Evolutionary conservation across 30 jellyfish, hydroid and myxozoan genomes (phyloP).

Genomic region (Aurelia coerulea): DNA sequence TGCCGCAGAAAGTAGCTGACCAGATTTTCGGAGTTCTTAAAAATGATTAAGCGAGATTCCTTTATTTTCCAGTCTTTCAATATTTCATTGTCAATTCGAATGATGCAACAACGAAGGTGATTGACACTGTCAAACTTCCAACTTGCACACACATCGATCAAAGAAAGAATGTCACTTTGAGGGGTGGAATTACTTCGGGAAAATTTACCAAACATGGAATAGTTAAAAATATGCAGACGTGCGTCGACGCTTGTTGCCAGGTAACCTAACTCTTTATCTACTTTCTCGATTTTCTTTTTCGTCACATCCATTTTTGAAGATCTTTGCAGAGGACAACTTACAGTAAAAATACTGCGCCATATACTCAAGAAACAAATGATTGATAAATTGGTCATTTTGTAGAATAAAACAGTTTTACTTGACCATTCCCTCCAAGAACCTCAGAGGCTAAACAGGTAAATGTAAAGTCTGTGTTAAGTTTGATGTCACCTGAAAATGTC

Average conservation of each 20-base stretch:
- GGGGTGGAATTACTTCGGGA: slow-evolving; percentile 94
- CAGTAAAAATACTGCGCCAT: too few relatives aligned
- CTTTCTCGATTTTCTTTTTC: too few relatives aligned
- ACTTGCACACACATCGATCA: slow-evolving; percentile 94
- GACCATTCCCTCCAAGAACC: too few relatives aligned
- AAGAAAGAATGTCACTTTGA: slow-evolving; percentile 79
- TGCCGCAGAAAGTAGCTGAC: background rate
- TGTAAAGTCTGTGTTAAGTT: too few relatives aligned
- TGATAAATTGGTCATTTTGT: too few relatives aligned
- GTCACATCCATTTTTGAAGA: too few relatives aligned
- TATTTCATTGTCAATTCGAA: slow-evolving; percentile 89
- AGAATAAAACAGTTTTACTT: too few relatives aligned
- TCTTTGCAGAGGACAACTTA: too few relatives aligned
- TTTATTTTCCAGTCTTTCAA: slow-evolving; percentile 70
- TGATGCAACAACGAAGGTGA: slow-evolving; percentile 94
- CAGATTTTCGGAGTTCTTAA: background rate
- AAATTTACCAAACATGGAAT: slow-evolving; percentile 92
- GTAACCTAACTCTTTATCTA: slow-evolving; percentile 12
- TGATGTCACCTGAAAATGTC: too few relatives aligned
- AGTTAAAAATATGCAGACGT: slow-evolving; percentile 79
- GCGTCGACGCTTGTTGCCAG: slow-evolving; percentile 96
- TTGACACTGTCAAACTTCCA: slow-evolving; percentile 94
- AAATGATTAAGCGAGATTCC: background rate
- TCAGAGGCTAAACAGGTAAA: too few relatives aligned
- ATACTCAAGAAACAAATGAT: too few relatives aligned